Conservation (phyloP, 1,140 invertebrate species). For the Danaus melanippus region DNA sequence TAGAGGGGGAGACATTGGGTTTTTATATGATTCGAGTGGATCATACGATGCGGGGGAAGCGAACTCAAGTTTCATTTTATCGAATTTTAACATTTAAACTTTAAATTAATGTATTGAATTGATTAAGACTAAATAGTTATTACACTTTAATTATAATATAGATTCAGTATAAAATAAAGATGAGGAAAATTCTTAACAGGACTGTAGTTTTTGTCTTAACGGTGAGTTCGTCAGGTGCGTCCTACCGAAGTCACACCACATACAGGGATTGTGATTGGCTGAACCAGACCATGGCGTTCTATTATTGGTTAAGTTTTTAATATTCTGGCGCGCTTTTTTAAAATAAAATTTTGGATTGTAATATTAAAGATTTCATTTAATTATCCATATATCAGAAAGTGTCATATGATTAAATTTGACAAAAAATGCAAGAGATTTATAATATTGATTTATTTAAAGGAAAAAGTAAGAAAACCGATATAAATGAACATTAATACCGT, state of each 20-base stretch:
- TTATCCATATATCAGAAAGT: neutral
- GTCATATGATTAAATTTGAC: neutral
- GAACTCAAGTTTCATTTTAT: constrained; percentile 50
- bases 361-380: constrained; percentile 1
- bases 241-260: constrained; percentile 64
- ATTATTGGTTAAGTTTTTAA: constrained; percentile 38
- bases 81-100: constrained; percentile 2
- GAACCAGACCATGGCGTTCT: constrained; percentile 18
- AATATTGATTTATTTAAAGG: constrained; percentile 10
- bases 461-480: neutral
- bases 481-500: neutral
- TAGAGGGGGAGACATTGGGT: constrained; percentile 52
- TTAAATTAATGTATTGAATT: too few relatives aligned
- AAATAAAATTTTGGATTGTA: constrained; percentile 12
- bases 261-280: constrained; percentile 44
- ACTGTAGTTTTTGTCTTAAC: too few relatives aligned
- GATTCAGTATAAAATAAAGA: too few relatives aligned
- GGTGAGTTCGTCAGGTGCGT: constrained; percentile 30
- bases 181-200: too few relatives aligned
- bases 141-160: constrained; percentile 1
- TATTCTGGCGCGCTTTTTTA: constrained; percentile 34
- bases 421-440: constrained; percentile 4
- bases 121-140: constrained; percentile 2
- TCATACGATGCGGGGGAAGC: constrained; percentile 64
- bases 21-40: constrained; percentile 58